Percentiles rank a stretch among this genome's conserved stretches.
Conservation (phyloP, 2,888 invertebrate species). For the Phorcus lineatus region DNA sequence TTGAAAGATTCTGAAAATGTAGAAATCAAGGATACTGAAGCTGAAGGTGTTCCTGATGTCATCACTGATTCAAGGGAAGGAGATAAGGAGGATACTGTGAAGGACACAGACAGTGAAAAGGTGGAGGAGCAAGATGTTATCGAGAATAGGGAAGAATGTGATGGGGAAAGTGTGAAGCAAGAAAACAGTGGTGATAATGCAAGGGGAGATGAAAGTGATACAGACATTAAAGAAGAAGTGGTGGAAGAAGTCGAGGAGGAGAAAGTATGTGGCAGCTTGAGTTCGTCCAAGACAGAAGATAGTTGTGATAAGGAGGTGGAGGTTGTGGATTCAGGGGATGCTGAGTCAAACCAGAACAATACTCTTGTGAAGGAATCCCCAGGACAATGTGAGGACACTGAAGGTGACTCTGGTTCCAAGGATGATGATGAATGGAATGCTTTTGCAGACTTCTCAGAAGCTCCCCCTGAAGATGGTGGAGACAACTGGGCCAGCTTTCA, state of each 20-base stretch:
- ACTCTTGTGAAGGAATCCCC: not conserved
- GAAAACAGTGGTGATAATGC: not conserved
- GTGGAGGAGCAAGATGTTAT: not conserved
- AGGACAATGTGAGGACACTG: not conserved
- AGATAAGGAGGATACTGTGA: not conserved
- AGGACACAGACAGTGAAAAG: not conserved
- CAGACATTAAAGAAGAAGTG: not conserved
- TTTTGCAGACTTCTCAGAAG: constrained; percentile 9
- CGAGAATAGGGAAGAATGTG: not conserved
- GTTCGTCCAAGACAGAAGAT: not conserved
- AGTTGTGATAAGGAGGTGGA: not conserved
- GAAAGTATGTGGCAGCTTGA: not conserved
- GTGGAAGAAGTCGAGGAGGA: constrained; percentile 22
- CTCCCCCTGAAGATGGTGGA: constrained; percentile 19
- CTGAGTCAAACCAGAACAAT: not conserved
- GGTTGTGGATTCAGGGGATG: not conserved
- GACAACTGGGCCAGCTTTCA: constrained; percentile 47
- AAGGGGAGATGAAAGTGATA: constrained; percentile 1
- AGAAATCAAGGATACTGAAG: not conserved
- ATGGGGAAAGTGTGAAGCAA: constrained; percentile 1
- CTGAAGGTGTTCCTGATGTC: not conserved
- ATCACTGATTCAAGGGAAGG: not conserved
- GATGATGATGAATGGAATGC: not conserved
- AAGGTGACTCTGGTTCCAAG: not conserved
- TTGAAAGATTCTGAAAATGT: not conserved